Evolutionary conservation across 2,888 invertebrate genomes (phyloP).

Genomic region (Fabriciana adippe): DNA sequence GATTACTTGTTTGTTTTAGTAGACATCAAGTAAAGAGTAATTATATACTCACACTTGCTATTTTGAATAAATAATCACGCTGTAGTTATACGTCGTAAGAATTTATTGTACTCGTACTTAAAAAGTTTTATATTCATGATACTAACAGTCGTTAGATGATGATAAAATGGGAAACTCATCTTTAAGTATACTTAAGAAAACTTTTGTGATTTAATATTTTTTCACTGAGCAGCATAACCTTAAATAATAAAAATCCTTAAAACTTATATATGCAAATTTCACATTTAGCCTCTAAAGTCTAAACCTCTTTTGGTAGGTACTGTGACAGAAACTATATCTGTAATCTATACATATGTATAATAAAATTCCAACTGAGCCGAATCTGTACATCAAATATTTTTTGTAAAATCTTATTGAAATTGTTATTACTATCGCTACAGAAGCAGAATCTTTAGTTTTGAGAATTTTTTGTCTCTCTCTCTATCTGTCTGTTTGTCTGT

Average conservation of each 20-base stretch:
- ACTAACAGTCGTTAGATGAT: not conserved
- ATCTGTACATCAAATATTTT: too few species aligned
- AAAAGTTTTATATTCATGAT: conserved; percentile 1
- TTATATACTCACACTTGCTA: not conserved
- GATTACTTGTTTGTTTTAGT: not conserved
- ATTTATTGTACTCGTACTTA: conserved; percentile 3
- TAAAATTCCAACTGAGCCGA: too few species aligned
- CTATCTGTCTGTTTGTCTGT: too few species aligned
- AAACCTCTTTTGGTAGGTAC: too few species aligned
- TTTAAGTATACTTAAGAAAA: not conserved
- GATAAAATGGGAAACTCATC: conserved; percentile 1
- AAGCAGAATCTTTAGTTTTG: too few species aligned
- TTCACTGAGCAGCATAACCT: not conserved
- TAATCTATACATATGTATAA: too few species aligned
- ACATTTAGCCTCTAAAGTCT: too few species aligned
- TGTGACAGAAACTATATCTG: too few species aligned
- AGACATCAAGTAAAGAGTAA: not conserved
- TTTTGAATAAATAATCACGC: too few species aligned
- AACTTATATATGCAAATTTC: not conserved
- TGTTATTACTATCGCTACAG: too few species aligned
- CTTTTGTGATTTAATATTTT: not conserved
- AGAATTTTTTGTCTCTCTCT: too few species aligned
- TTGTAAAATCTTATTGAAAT: too few species aligned
- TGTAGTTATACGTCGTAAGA: not conserved
- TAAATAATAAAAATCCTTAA: not conserved